These are phyloP conservation scores for Colinus virginianus DNA, from an alignment of 2,113 vertebrate species.

Conservation along the genomic window DNA sequence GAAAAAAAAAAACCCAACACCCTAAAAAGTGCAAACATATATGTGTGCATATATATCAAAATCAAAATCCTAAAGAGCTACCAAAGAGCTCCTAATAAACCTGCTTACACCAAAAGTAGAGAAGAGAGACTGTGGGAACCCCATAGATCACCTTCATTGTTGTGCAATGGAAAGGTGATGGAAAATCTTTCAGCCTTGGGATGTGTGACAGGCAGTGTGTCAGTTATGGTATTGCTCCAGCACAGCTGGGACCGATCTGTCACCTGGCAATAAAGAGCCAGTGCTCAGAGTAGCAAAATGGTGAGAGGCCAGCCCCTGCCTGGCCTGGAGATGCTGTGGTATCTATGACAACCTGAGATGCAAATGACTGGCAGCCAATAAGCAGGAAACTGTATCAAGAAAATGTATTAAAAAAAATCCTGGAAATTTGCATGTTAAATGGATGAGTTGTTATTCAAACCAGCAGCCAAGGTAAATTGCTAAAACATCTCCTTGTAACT, in stretches of 20 bases:
- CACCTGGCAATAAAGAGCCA: background rate
- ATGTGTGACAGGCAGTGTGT: background rate
- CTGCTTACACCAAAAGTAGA: background rate
- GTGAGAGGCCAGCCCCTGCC: background rate
- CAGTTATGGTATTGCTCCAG: background rate
- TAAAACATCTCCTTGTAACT: slow-evolving; percentile 17
- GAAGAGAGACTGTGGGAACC: background rate
- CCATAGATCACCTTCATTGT: background rate
- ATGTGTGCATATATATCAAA: background rate
- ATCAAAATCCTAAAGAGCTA: background rate
- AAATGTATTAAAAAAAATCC: background rate
- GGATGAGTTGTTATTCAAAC: slow-evolving; percentile 29
- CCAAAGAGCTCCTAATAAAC: background rate
- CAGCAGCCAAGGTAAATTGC: slow-evolving; percentile 9
- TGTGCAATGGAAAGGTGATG: background rate
- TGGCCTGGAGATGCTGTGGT: background rate
- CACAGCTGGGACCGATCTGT: background rate
- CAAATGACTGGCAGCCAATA: background rate
- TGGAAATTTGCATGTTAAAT: slow-evolving; percentile 39
- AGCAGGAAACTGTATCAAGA: background rate
- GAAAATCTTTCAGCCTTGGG: background rate
- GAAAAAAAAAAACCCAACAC: no score
- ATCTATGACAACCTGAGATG: background rate
- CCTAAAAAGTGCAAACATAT: background rate
- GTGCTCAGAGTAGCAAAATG: background rate